These are phyloP conservation scores for Nomada goodeniana DNA, from an alignment of 2,888 invertebrate species.

Conservation along the genomic window DNA sequence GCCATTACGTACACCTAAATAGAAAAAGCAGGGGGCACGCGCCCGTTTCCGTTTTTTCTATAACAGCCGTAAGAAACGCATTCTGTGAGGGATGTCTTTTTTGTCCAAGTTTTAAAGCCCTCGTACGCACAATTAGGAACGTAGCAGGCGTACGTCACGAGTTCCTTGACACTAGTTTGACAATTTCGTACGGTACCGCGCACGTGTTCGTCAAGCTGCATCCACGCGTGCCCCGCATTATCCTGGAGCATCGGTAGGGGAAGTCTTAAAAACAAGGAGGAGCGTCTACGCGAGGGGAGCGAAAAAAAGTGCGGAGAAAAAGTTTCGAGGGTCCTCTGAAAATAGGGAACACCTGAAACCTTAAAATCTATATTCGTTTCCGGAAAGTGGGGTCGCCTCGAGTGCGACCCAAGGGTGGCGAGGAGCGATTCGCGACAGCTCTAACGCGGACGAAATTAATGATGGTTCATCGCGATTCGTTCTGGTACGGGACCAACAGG, in stretches of 20 bases:
- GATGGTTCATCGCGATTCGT: conserved; percentile 29
- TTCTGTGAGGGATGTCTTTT: too few relatives aligned
- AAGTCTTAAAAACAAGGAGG: conserved; percentile 14
- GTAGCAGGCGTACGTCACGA: conserved; percentile 9
- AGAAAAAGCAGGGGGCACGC: too few relatives aligned
- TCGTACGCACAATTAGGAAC: conserved; percentile 6
- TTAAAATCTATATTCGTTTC: conserved; percentile 45
- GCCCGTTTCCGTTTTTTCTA: neutral
- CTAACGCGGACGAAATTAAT: neutral
- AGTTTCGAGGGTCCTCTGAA: neutral
- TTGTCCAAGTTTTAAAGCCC: neutral
- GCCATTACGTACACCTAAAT: too few relatives aligned
- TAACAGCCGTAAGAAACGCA: too few relatives aligned
- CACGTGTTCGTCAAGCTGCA: conserved; percentile 51
- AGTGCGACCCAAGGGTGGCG: too few relatives aligned
- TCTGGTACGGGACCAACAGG: neutral
- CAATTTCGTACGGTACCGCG: conserved; percentile 31
- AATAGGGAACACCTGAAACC: conserved; percentile 37
- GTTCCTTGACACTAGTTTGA: conserved; percentile 19
- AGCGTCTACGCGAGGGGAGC: neutral
- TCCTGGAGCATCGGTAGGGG: neutral
- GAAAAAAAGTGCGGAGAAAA: conserved; percentile 3
- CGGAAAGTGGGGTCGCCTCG: neutral
- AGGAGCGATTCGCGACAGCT: neutral
- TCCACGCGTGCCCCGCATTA: conserved; percentile 59